Conservation (phyloP, 64 coral and sea anemone species). For the Platygyra sinensis region DNA sequence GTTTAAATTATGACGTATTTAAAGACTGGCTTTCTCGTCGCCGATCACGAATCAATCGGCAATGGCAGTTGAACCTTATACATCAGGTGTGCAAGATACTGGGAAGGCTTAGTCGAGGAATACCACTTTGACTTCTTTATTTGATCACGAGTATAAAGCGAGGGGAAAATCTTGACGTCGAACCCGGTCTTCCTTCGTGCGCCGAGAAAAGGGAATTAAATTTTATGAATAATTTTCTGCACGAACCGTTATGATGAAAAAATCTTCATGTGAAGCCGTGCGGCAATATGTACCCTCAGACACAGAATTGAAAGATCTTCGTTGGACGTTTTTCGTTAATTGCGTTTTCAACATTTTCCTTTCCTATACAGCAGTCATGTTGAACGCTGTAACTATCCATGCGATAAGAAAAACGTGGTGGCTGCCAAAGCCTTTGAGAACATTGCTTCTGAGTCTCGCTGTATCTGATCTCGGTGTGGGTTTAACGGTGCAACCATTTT, state of each 20-base stretch:
- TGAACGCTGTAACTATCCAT: constrained; percentile 8
- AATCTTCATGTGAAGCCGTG: neutral
- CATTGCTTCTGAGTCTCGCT: neutral
- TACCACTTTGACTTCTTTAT: too few species aligned
- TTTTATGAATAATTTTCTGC: neutral
- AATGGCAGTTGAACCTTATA: too few species aligned
- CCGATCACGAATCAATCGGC: too few species aligned
- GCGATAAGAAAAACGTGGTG: constrained; percentile 4
- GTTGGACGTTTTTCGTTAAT: neutral
- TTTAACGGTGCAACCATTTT: constrained; percentile 26
- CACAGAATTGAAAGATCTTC: neutral
- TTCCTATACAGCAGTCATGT: neutral
- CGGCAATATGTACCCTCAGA: neutral
- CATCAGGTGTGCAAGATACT: too few species aligned
- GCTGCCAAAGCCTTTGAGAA: constrained; percentile 5
- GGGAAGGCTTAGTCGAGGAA: too few species aligned
- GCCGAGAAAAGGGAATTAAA: too few species aligned
- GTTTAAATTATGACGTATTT: too few species aligned
- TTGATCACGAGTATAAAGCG: neutral
- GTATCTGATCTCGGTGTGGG: constrained; percentile 26
- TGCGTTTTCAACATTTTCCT: neutral
- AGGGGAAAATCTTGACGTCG: neutral
- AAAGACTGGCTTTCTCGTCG: too few species aligned
- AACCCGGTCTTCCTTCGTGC: neutral
- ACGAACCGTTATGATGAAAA: neutral